Evolutionary conservation across 2,113 vertebrate genomes (phyloP).

Genomic region (Tragelaphus strepsiceros): DNA sequence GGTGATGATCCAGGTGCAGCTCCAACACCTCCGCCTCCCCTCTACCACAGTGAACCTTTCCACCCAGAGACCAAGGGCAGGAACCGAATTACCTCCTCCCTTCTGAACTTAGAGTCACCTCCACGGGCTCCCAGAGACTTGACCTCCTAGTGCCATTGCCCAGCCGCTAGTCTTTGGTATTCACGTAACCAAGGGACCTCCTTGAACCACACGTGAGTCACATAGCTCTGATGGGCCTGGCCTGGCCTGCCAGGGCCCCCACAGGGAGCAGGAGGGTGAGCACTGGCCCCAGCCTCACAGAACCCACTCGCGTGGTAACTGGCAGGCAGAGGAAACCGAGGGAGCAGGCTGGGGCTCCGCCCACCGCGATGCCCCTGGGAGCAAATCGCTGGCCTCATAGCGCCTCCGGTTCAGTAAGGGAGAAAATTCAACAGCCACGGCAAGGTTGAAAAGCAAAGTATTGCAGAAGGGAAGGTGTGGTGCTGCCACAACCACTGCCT

Average conservation of each 20-base stretch:
- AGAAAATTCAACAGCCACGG: not conserved
- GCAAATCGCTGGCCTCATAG: not conserved
- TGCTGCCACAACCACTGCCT: not conserved
- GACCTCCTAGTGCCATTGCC: not conserved
- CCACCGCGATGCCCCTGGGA: not conserved
- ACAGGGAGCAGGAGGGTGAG: not conserved
- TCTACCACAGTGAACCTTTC: not conserved
- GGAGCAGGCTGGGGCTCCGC: rapidly evolving
- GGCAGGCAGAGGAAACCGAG: not conserved
- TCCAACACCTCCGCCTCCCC: too few relatives aligned
- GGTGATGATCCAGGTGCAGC: rapidly evolving
- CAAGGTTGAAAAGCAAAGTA: not conserved
- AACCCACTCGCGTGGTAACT: rapidly evolving
- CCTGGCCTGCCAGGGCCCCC: not conserved
- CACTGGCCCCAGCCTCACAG: too few relatives aligned
- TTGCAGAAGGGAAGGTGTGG: not conserved
- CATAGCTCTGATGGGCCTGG: not conserved
- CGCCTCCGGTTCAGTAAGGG: too few relatives aligned
- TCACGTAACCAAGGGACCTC: not conserved
- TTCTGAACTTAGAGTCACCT: not conserved
- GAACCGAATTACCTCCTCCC: rapidly evolving
- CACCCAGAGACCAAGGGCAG: not conserved
- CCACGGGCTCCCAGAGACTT: not conserved
- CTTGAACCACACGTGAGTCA: not conserved
- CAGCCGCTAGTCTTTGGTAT: not conserved